phyloP scores from a whole-genome alignment of 2,888 invertebrate species.

The Andrena fulva region DNA sequence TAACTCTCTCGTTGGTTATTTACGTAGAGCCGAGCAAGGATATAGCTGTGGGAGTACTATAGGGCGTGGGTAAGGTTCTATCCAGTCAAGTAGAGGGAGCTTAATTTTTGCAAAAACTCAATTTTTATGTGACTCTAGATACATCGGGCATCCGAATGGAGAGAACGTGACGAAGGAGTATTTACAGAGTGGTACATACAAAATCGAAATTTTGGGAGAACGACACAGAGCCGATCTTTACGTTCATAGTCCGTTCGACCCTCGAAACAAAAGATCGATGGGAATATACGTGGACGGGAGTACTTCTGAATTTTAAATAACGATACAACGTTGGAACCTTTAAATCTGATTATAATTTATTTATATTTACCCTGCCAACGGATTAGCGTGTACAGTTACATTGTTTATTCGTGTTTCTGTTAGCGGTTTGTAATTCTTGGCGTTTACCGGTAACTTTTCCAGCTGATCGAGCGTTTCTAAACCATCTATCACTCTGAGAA shows the following conservation, averaged over 20 bases:
- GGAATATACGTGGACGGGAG: constrained; percentile 83
- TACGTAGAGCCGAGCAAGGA: constrained; percentile 93
- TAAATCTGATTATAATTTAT: not conserved
- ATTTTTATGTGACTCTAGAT: constrained; percentile 81
- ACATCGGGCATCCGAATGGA: constrained; percentile 87
- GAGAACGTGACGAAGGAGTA: constrained; percentile 88
- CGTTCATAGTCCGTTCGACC: constrained; percentile 93
- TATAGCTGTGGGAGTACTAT: constrained; percentile 87
- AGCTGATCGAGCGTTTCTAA: constrained; percentile 97
- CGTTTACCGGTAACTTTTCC: constrained; percentile 97
- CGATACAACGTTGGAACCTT: not conserved
- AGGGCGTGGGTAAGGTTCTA: constrained; percentile 86
- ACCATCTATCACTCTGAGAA: constrained; percentile 97
- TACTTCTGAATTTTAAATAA: not conserved
- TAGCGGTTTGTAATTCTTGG: constrained; percentile 95
- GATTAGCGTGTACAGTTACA: constrained; percentile 99
- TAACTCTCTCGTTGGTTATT: constrained; percentile 91
- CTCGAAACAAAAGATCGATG: constrained; percentile 90
- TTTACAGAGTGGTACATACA: constrained; percentile 90
- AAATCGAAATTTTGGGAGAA: constrained; percentile 92
- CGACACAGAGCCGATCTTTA: constrained; percentile 90
- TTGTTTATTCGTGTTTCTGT: constrained; percentile 94
- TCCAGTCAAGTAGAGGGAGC: constrained; percentile 42
- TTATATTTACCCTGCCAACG: constrained; percentile 90
- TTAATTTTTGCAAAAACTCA: not conserved